Evolutionary conservation across 2,888 invertebrate genomes (phyloP).

Genomic region (Dysmachus trigonus): DNA sequence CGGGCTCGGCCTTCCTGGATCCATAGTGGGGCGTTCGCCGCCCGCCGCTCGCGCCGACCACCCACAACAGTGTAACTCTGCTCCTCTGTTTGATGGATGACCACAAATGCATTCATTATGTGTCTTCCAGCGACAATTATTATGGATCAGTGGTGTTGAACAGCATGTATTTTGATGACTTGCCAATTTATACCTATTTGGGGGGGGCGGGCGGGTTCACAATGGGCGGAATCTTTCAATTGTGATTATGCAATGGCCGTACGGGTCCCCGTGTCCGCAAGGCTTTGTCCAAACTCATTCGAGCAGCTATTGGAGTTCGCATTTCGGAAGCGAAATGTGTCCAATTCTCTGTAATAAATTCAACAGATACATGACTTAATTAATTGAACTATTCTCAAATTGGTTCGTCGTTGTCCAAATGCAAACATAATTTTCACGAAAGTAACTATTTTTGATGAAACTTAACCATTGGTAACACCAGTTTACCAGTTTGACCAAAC

Average conservation of each 20-base stretch:
- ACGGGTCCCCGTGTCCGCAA: not conserved
- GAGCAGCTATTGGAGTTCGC: not conserved
- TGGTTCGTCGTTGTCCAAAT: not conserved
- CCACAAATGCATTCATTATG: slow-evolving; percentile 37
- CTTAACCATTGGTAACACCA: too few relatives aligned
- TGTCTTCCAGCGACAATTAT: slow-evolving; percentile 40
- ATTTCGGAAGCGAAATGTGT: not conserved
- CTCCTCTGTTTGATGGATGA: slow-evolving; percentile 29
- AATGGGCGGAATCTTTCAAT: slow-evolving; percentile 12
- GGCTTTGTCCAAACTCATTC: not conserved
- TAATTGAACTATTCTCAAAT: not conserved
- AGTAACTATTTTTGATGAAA: too few relatives aligned
- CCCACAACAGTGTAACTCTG: slow-evolving; percentile 1
- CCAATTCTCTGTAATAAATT: not conserved
- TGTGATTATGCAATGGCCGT: not conserved
- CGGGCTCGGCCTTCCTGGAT: not conserved
- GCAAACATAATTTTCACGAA: too few relatives aligned
- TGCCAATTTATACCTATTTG: slow-evolving; percentile 37
- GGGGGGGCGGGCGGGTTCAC: not conserved
- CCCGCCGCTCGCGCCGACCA: not conserved
- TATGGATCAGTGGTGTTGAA: slow-evolving; percentile 41
- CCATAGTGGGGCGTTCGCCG: not conserved
- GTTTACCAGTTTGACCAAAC: too few relatives aligned
- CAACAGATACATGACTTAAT: not conserved
- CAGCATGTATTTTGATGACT: slow-evolving; percentile 38